A percentile compares a stretch with the other conserved stretches of the same genome.
Evolutionary conservation across 2,797 vertebrate genomes (phyloP).

Genomic region (Cirrhinus molitorella): DNA sequence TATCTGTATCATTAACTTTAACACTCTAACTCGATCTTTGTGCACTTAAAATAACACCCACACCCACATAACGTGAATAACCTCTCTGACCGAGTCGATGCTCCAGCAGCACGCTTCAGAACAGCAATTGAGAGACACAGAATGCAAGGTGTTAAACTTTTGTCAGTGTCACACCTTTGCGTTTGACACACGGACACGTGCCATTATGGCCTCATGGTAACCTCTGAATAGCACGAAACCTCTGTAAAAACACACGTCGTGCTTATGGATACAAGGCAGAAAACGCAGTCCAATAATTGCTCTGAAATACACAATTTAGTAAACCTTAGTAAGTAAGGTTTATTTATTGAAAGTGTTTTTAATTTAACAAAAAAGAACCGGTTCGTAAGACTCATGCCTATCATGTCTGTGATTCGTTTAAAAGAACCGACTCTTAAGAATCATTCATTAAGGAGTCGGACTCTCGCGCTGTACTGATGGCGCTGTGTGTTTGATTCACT

Average conservation of each 20-base stretch:
- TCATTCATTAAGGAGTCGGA: background rate
- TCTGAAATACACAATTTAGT: no score
- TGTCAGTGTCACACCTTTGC: slow-evolving; percentile 38
- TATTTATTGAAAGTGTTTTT: no score
- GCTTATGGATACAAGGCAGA: background rate
- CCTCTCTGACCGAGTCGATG: slow-evolving; percentile 7
- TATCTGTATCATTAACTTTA: background rate
- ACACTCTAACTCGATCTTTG: background rate
- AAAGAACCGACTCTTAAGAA: background rate
- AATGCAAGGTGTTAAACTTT: slow-evolving; percentile 58
- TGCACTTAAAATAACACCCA: background rate
- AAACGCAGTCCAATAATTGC: background rate
- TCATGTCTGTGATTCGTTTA: background rate
- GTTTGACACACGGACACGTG: slow-evolving; percentile 57
- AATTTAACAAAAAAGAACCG: background rate
- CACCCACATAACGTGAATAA: background rate
- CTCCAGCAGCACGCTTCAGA: background rate
- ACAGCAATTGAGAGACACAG: slow-evolving; percentile 26
- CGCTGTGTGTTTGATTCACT: background rate
- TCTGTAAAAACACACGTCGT: background rate
- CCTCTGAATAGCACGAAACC: background rate
- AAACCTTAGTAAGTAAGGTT: no score
- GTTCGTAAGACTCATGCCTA: no score
- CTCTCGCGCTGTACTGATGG: background rate
- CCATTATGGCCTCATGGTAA: slow-evolving; percentile 32